Percentiles rank a stretch among this genome's conserved stretches.
Evolutionary conservation across 2,797 vertebrate species (phyloP).

Genomic region (Balearica regulorum): DNA sequence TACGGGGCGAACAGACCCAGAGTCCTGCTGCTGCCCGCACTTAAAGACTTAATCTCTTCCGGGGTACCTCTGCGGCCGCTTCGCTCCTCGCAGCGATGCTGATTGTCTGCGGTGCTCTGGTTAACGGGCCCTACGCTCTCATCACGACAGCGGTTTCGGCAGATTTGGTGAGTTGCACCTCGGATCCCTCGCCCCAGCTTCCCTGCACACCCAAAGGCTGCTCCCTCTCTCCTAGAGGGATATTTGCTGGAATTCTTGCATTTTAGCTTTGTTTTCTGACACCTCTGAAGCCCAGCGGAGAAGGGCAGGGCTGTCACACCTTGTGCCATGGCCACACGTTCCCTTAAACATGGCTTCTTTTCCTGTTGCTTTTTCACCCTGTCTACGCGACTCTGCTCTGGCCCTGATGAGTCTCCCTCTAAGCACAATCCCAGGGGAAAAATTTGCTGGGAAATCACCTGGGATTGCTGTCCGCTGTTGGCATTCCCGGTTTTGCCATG

Average conservation of each 20-base stretch:
- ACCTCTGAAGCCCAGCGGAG: not conserved
- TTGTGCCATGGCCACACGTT: fast-evolving
- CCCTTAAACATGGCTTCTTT: not conserved
- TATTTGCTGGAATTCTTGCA: not conserved
- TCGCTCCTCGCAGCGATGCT: slow-evolving; percentile 81
- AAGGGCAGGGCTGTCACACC: not conserved
- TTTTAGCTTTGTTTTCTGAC: not conserved
- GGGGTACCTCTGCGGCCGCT: fast-evolving
- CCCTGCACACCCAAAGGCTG: not conserved
- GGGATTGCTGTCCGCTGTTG: not conserved
- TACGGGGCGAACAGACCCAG: not conserved
- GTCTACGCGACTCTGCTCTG: not conserved
- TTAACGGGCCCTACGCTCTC: slow-evolving; percentile 94
- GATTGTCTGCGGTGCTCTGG: slow-evolving; percentile 88
- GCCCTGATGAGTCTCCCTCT: not conserved
- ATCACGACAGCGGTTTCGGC: slow-evolving; percentile 97
- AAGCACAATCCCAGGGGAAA: not conserved
- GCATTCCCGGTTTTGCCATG: not conserved
- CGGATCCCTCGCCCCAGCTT: fast-evolving
- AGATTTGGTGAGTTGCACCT: slow-evolving; percentile 82
- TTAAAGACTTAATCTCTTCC: not conserved
- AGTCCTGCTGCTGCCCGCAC: not conserved
- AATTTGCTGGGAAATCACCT: not conserved
- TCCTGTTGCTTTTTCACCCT: not conserved
- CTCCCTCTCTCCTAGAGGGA: not conserved